Percentiles rank a stretch among this genome's conserved stretches.
Evolutionary conservation across 2,888 invertebrate genomes (phyloP).

Genomic region (Hoplodrina ambigua): DNA sequence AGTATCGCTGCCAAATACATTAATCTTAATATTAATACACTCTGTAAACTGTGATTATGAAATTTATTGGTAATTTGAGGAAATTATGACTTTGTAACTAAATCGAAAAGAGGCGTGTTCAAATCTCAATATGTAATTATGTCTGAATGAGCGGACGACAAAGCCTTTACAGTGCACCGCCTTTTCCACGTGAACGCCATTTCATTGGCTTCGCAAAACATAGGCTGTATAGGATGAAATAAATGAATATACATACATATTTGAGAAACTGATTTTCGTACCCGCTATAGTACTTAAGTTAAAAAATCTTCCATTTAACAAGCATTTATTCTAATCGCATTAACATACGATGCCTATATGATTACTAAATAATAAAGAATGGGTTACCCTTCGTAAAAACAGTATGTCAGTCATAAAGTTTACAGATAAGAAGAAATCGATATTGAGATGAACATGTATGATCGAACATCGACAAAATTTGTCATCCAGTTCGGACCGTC

Average conservation of each 20-base stretch:
- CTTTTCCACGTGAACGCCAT: conserved; percentile 63
- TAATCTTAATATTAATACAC: conserved; percentile 14
- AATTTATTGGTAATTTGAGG: conserved; percentile 1
- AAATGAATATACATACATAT: conserved; percentile 35
- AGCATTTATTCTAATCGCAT: conserved; percentile 31
- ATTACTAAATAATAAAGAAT: conserved; percentile 19
- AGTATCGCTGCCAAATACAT: conserved; percentile 35
- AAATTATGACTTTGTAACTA: conserved; percentile 5
- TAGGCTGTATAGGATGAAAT: conserved; percentile 38
- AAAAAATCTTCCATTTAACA: conserved; percentile 32
- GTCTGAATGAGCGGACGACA: conserved; percentile 55
- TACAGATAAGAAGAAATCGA: conserved; percentile 24
- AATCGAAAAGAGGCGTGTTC: conserved; percentile 35
- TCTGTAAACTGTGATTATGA: conserved; percentile 17
- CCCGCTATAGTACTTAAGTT: conserved; percentile 26
- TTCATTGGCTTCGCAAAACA: conserved; percentile 55
- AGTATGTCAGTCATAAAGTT: background rate
- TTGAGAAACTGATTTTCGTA: conserved; percentile 39
- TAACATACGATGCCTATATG: background rate
- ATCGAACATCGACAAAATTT: conserved; percentile 76
- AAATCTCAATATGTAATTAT: conserved; percentile 58
- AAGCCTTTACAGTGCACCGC: conserved; percentile 56
- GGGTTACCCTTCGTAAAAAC: conserved; percentile 12
- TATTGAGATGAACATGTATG: conserved; percentile 63
- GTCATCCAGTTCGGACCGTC: conserved; percentile 70